Evolutionary conservation across 2,888 invertebrate species (phyloP), one percentile per base, ranked within the genome.

Genomic region (Oscheius myriophilus): DNA sequence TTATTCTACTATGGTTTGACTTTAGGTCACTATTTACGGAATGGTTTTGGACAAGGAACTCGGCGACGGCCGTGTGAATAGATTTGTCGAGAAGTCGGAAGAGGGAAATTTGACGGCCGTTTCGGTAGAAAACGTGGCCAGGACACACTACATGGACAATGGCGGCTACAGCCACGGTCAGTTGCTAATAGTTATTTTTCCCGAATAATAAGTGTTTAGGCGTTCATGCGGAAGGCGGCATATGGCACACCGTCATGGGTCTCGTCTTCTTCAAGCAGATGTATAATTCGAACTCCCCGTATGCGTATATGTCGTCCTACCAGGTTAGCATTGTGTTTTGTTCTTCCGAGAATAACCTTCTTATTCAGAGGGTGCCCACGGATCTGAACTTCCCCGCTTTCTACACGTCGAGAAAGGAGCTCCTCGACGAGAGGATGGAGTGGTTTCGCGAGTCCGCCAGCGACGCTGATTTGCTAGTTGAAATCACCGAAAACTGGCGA

Each of bases 241-340:
- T 73, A 21, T 84, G 83, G 82, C 83, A 82, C 61, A 77, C 80
- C 0, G 46, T 76, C 11, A 79, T 80, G 62, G 83, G 82, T 11
- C 67, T 79, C 11, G 68, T 79, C 58, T 83, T 76, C 68, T 78
- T 75, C 51, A n/a, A n/a, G n/a, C n/a, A n/a, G n/a, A n/a, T n/a
- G n/a, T n/a, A n/a, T n/a, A n/a, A n/a, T n/a, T n/a, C n/a, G n/a
- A n/a, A n/a, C n/a, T n/a, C n/a, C n/a, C n/a, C n/a, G n/a, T n/a
- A 63, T 39, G 75, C 69, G 3, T 83, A 82, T 82, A 55, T 80
- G 21, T 76, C 77, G 23, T 76, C 79, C 64, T 45, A 81, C 1
- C 82, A 82, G 69, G 76, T 71, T 23, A 18, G 14, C 41, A 45
- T 64, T 18, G 18, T 41, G 9, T 18, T 52, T n/a, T 39, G 18